Evolutionary conservation across 2,888 invertebrate genomes (phyloP), one percentile per base, ranked within the genome.

Genomic region (Parnassius apollo): DNA sequence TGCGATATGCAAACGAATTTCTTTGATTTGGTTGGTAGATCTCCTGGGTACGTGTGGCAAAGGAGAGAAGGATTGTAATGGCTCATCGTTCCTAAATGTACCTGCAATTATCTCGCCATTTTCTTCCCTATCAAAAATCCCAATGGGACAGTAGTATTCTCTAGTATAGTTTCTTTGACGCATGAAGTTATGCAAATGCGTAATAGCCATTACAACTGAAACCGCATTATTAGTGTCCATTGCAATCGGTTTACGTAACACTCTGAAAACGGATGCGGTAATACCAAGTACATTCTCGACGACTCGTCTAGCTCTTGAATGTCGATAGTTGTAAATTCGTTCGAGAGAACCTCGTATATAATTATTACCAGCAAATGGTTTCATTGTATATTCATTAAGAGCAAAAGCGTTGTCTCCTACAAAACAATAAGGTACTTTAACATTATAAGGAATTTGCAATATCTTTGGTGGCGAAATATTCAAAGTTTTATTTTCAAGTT

Each of bases 401-500:
- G 68, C 65, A 59, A 70, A 69, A 59, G 69, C 68, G n/a, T 62
- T 59, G 51, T 65, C 65, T 42, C 48, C 62, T 22, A 63, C 57
- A 46, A 65, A 44, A 58, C 25, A 42, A 61, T 68, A 65, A 2
- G 69, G 68, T 57, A 68, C 64, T 67, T 65, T 64, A 42, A 25
- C 25, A 25, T 68, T 62, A 44, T 58, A 62, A 65, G 65, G 68
- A 64, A 61, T 64, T 42, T 35, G 55, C 57, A 68, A 49, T 35
- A 65, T 64, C 69, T 66, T 62, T 65, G 71, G 67, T 53, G 62
- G 69, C 66, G 71, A 70, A 18, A 72, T 64, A 65, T 66, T 69
- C 52, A 71, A 64, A 46, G 62, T 18, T 56, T 35, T 54, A 25
- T 42, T 62, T 54, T 64, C 63, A 59, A 54, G 60, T 67, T 64